A percentile compares a stretch with the other conserved stretches of the same genome.
Conservation (phyloP, 2,888 invertebrate genomes). For the Eutolmus rufibarbis region DNA sequence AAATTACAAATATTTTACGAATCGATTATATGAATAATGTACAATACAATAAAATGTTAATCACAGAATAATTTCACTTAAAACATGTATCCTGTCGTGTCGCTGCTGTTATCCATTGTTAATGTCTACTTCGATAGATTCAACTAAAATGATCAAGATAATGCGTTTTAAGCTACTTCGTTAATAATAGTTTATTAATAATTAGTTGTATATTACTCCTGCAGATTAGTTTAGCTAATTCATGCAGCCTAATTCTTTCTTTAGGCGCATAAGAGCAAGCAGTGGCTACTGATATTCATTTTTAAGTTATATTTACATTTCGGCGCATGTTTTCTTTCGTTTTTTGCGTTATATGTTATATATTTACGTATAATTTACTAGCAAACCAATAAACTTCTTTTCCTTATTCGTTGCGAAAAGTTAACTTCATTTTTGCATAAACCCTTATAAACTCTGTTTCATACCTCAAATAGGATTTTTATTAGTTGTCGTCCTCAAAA, state of each 20-base stretch:
- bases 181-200: slow-evolving; percentile 4
- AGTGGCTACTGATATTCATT: slow-evolving; percentile 2
- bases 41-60: slow-evolving; percentile 35
- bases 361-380: background rate
- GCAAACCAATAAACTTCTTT: background rate
- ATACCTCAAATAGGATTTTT: too few species aligned
- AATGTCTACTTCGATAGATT: background rate
- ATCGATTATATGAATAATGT: background rate
- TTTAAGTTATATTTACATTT: slow-evolving; percentile 8
- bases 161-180: slow-evolving; percentile 35
- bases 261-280: slow-evolving; percentile 29
- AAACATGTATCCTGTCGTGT: slow-evolving; percentile 32
- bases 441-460: background rate
- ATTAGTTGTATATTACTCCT: slow-evolving; percentile 1
- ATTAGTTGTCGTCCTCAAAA: too few species aligned
- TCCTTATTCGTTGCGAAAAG: background rate
- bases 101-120: slow-evolving; percentile 15
- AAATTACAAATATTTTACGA: slow-evolving; percentile 26
- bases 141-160: slow-evolving; percentile 29
- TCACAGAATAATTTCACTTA: slow-evolving; percentile 39
- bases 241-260: background rate
- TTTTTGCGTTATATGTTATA: background rate
- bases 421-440: background rate
- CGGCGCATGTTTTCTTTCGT: background rate
- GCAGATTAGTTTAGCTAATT: slow-evolving; percentile 8